A percentile compares a stretch with the other conserved stretches of the same genome.
Conservation (phyloP, 2,888 invertebrate species). For the Seladonia tumulorum region DNA sequence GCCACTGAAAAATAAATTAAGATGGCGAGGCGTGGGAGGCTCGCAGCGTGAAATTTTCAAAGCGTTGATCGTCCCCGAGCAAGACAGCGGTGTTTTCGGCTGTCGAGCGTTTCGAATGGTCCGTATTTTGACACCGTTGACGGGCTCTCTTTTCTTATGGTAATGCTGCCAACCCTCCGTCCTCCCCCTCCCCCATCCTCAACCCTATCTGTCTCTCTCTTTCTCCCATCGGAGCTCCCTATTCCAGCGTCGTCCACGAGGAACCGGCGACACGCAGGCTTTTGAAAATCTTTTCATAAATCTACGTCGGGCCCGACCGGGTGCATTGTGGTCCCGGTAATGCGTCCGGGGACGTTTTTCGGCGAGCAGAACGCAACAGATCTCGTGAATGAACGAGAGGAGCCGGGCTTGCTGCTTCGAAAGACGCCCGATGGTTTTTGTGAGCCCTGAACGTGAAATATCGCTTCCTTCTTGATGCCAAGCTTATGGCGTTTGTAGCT, state of each 20-base stretch:
- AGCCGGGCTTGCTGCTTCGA: conserved; percentile 6
- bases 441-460: neutral
- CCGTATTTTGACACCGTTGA: conserved; percentile 74
- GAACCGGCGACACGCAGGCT: conserved; percentile 31
- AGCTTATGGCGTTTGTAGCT: neutral
- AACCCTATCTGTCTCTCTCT: neutral
- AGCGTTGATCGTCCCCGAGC: neutral
- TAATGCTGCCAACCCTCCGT: conserved; percentile 61
- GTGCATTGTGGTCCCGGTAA: conserved; percentile 46
- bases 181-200: neutral
- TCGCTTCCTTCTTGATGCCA: neutral
- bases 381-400: conserved; percentile 1
- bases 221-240: neutral
- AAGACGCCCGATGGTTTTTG: neutral
- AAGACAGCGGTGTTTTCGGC: conserved; percentile 22
- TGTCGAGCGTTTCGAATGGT: conserved; percentile 43
- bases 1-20: conserved; percentile 24
- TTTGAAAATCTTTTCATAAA: conserved; percentile 58
- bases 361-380: conserved; percentile 26
- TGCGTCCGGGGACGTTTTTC: conserved; percentile 38
- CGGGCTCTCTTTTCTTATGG: conserved; percentile 70
- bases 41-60: conserved; percentile 50
- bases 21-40: neutral
- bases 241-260: conserved; percentile 44
- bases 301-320: conserved; percentile 35